phyloP scores from a whole-genome alignment of 2,888 invertebrate species.

The Apamea crenata region DNA sequence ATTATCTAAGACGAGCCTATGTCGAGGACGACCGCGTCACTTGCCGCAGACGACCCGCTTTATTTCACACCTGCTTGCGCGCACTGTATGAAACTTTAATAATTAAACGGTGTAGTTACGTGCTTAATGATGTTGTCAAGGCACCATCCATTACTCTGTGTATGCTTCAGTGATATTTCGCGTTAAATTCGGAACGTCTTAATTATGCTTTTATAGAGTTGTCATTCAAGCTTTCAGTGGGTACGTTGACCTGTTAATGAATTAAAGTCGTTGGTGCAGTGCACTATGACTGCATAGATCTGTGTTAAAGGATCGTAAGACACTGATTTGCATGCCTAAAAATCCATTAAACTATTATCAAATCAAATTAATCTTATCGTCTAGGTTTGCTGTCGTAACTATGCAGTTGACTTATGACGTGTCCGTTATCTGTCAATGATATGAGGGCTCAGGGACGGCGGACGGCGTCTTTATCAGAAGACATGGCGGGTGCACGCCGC shows the following conservation, averaged over 20 bases:
- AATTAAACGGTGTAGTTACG: conserved; percentile 43
- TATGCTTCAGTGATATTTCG: conserved; percentile 29
- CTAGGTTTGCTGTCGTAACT: conserved; percentile 11
- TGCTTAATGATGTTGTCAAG: conserved; percentile 51
- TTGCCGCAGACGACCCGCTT: conserved; percentile 58
- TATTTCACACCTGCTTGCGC: conserved; percentile 43
- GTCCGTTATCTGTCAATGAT: conserved; percentile 55
- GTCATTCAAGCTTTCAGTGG: conserved; percentile 20
- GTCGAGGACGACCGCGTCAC: conserved; percentile 67
- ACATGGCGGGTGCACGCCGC: conserved; percentile 18
- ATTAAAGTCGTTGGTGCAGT: conserved; percentile 10
- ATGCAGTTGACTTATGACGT: conserved; percentile 10
- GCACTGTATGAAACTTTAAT: conserved; percentile 39
- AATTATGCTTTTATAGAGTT: conserved; percentile 42
- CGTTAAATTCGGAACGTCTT: conserved; percentile 36
- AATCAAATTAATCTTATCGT: conserved; percentile 17
- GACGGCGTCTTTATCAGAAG: conserved; percentile 33
- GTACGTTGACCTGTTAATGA: conserved; percentile 31
- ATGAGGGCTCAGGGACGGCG: conserved; percentile 29
- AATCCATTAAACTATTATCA: not conserved
- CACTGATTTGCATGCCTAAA: not conserved
- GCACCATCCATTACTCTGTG: conserved; percentile 29
- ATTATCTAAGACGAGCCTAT: conserved; percentile 58
- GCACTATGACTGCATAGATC: conserved; percentile 6
- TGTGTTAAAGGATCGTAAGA: not conserved